Conservation (phyloP, 2,888 invertebrate genomes). For the Cantharis flavilabris region DNA sequence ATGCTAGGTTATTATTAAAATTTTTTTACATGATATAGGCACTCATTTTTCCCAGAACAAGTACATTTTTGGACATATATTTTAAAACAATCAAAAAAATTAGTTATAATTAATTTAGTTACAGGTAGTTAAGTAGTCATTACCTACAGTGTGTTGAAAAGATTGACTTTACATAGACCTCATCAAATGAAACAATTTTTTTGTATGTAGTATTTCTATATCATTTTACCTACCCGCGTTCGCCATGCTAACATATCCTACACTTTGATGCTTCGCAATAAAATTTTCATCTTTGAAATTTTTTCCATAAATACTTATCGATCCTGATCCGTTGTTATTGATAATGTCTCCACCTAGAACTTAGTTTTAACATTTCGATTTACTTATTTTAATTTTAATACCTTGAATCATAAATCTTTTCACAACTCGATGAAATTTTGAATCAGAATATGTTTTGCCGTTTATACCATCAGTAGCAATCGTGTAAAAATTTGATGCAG, state of each 20-base stretch:
- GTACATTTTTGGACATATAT: no score
- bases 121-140: no score
- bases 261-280: constrained; percentile 74
- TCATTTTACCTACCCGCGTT: constrained; percentile 68
- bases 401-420: constrained; percentile 93
- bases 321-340: constrained; percentile 80
- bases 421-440: constrained; percentile 83
- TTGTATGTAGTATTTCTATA: not conserved
- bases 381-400: constrained; percentile 44
- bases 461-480: constrained; percentile 76
- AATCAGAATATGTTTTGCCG: constrained; percentile 77
- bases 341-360: constrained; percentile 81
- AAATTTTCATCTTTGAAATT: constrained; percentile 88
- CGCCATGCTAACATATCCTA: constrained; percentile 92
- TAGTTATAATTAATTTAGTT: no score
- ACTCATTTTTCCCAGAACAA: no score
- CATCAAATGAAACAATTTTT: no score
- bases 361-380: not conserved
- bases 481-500: constrained; percentile 85
- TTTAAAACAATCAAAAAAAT: no score
- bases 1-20: no score
- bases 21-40: no score
- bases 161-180: no score
- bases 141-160: no score
- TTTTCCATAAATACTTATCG: constrained; percentile 84